These are phyloP conservation scores for Regulus satrapa DNA, from an alignment of 2,113 vertebrate species.

Conservation along the genomic window DNA sequence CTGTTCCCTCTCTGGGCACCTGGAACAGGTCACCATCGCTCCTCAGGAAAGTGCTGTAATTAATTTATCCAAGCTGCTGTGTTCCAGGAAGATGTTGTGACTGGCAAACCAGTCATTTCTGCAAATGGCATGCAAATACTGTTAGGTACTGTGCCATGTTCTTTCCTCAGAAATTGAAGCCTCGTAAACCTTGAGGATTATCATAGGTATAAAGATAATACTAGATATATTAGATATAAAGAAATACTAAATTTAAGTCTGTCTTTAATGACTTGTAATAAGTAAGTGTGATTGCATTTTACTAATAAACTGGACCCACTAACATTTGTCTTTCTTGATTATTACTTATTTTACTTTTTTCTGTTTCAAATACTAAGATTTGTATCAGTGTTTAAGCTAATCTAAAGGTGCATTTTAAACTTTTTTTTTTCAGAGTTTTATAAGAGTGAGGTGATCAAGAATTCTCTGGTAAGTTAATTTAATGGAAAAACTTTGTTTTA, in stretches of 20 bases:
- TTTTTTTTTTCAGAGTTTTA: slow-evolving; percentile 86
- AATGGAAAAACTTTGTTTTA: neutral
- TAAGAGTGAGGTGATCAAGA: slow-evolving; percentile 95
- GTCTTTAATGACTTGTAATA: neutral
- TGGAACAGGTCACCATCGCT: neutral
- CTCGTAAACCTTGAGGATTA: neutral
- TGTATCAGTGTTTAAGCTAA: neutral
- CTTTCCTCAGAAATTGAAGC: neutral
- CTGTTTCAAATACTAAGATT: neutral
- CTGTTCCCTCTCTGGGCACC: neutral
- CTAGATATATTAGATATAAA: too few species aligned
- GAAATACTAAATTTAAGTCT: neutral
- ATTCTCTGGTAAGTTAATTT: slow-evolving; percentile 92
- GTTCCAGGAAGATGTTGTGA: neutral
- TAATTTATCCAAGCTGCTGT: neutral
- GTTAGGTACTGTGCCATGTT: rapidly evolving
- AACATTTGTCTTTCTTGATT: neutral
- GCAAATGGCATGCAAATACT: neutral
- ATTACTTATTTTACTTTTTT: neutral
- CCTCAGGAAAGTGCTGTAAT: neutral
- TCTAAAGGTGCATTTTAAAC: slow-evolving; percentile 15
- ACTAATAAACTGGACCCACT: neutral
- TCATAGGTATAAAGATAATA: neutral
- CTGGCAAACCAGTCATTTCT: neutral
- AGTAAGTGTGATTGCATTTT: neutral